Conservation (phyloP, 2,888 invertebrate genomes). For the Spicauda simplicius region DNA sequence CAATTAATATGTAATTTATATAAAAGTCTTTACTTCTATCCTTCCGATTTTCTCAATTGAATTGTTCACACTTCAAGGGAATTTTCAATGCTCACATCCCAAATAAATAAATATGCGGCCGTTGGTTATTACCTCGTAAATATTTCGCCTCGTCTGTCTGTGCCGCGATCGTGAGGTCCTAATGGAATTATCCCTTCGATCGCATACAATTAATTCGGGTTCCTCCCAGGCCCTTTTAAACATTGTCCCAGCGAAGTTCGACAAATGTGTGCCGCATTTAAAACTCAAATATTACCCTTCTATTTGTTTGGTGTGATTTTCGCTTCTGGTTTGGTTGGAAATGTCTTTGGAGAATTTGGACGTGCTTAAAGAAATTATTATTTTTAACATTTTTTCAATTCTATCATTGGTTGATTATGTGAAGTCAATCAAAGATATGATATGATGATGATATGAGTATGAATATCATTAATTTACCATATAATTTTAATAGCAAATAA, state of each 20-base stretch:
- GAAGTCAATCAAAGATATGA: too few relatives aligned
- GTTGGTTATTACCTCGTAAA: constrained; percentile 66
- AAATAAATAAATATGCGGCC: constrained; percentile 48
- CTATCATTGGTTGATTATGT: too few relatives aligned
- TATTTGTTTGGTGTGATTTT: constrained; percentile 2
- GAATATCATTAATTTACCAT: too few relatives aligned
- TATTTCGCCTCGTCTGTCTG: constrained; percentile 51
- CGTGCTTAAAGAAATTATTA: background rate
- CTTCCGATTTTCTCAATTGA: too few relatives aligned
- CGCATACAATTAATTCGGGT: constrained; percentile 67
- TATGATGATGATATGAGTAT: too few relatives aligned
- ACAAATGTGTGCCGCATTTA: constrained; percentile 11
- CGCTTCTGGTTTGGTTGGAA: background rate
- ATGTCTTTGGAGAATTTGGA: background rate
- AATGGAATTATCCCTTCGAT: constrained; percentile 72
- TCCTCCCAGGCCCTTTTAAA: constrained; percentile 55
- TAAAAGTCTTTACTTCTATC: too few relatives aligned
- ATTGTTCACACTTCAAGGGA: constrained; percentile 39
- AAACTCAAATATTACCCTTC: constrained; percentile 16
- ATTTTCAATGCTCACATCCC: constrained; percentile 42
- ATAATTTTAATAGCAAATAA: too few relatives aligned
- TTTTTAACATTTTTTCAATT: background rate
- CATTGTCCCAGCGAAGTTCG: constrained; percentile 46
- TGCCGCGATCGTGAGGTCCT: constrained; percentile 54
- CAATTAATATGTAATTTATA: too few relatives aligned